Base-by-base conservation (phyloP, 2,113 vertebrate species). In the Rhabdomys dilectus region DNA sequence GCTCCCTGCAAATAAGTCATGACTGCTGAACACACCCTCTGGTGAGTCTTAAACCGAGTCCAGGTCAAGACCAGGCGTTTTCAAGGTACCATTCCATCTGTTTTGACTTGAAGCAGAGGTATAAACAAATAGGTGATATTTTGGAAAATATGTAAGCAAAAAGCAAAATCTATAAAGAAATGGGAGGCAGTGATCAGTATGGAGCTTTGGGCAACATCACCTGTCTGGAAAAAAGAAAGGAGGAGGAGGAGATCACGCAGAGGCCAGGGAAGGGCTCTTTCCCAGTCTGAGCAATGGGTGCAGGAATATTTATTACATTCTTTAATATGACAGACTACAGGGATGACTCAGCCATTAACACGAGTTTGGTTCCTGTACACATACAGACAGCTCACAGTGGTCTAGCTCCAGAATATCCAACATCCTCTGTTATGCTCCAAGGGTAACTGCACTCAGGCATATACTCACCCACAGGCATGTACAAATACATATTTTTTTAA, bases 131-230 rank as follows among this genome's bases (percentile, higher is more conserved):
- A 81, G 75, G 72, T 56, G 48, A 81, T 81, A 68, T 68, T 34
- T 70, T 22, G 58, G 29, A n/a, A 87, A n/a, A 82, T 77, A 34
- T 42, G 68, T 48, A 93, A 91, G n/a, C 22, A 86, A 45, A 45
- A 76, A 87, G 64, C 12, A 68, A 64, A 93, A 91, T 62, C 9
- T 82, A 70, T 73, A 93, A 93, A 84, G 22, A 94, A 94, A 82
- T 42, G 29, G 26, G 89, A 96, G 39, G 24, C 13, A 64, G 56
- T 48, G 66, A 76, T 76, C 42, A 58, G n/a, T 80, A 73, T 64
- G 73, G 90, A 92, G 58, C 68, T 45, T 51, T 72, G 22, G 45
- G 45, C 68, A 87, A n/a, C 9, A n/a, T 89, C 70, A 78, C 31
- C 58, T 48, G 26, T 29, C 16, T 66, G 5, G 2, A 34, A 86